Conservation (phyloP, 2,113 vertebrate species). For the Meriones unguiculatus region DNA sequence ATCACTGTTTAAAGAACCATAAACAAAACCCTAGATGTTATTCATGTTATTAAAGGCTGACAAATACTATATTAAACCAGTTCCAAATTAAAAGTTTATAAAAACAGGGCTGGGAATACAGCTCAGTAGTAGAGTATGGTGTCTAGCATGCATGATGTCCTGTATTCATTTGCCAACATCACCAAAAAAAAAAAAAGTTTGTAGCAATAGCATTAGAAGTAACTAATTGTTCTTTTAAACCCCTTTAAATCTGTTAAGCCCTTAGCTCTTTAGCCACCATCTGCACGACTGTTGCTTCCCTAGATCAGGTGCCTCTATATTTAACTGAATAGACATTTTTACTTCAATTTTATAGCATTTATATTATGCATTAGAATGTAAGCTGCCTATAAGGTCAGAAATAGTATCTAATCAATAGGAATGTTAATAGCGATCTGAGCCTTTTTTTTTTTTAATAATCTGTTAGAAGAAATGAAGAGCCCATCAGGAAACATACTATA, state of each 20-base stretch:
- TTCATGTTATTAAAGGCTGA: not conserved
- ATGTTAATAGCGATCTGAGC: not conserved
- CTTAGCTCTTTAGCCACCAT: not conserved
- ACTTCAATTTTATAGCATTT: not conserved
- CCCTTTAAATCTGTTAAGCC: not conserved
- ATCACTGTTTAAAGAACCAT: not conserved
- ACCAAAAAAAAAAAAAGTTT: not conserved
- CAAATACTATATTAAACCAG: slow-evolving; percentile 1
- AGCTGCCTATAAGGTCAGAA: not conserved
- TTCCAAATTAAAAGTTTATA: not conserved
- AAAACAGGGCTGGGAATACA: not conserved
- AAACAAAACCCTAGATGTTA: slow-evolving; percentile 12
- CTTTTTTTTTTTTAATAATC: slow-evolving; percentile 16
- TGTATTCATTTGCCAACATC: not conserved
- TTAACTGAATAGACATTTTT: not conserved
- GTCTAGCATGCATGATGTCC: not conserved
- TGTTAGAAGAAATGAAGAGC: not conserved
- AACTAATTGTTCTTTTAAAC: not conserved
- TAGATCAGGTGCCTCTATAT: not conserved
- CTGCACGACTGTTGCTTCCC: not conserved
- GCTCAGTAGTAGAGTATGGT: not conserved
- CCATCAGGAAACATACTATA: slow-evolving; percentile 28
- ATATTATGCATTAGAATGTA: slow-evolving; percentile 42
- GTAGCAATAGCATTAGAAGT: not conserved
- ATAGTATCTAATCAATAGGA: not conserved